These are phyloP conservation scores for Melikaiella ostensackeni DNA, from an alignment of 2,888 invertebrate species.

Conservation along the genomic window DNA sequence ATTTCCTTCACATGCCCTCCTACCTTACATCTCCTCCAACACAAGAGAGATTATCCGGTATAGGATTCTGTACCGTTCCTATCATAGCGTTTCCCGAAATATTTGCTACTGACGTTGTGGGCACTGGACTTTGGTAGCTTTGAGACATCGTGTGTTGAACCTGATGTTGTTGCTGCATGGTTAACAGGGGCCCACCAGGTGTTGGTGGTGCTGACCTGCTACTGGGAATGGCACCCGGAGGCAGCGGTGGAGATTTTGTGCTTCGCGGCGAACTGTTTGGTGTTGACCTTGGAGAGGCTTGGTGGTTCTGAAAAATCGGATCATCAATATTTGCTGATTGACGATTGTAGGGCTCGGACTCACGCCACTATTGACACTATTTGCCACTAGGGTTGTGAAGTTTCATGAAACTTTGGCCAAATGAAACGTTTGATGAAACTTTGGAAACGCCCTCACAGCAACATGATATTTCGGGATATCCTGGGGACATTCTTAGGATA, in stretches of 20 bases:
- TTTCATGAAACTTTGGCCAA: too few species aligned
- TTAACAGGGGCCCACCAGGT: constrained; percentile 75
- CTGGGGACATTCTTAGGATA: too few species aligned
- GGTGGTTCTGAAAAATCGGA: constrained; percentile 83
- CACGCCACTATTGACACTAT: too few species aligned
- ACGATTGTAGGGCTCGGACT: too few species aligned
- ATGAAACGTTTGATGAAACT: too few species aligned
- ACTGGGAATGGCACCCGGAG: constrained; percentile 79
- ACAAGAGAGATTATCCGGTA: constrained; percentile 79
- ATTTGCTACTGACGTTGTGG: constrained; percentile 67
- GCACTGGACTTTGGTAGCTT: constrained; percentile 72
- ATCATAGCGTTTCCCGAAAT: constrained; percentile 69
- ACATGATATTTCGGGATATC: too few species aligned
- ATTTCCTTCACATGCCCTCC: constrained; percentile 65
- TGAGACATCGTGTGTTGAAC: constrained; percentile 72
- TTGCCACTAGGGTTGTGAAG: too few species aligned
- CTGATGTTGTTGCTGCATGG: constrained; percentile 67
- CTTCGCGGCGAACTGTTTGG: constrained; percentile 93
- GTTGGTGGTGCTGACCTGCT: constrained; percentile 79
- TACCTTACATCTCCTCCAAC: constrained; percentile 81
- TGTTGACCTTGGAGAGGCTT: constrained; percentile 90
- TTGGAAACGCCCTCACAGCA: too few species aligned
- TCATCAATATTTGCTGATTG: constrained; percentile 17
- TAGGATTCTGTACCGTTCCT: constrained; percentile 73
- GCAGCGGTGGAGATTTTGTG: constrained; percentile 89